These are phyloP conservation scores for Chelon labrosus DNA, from an alignment of 2,797 vertebrate genomes.

Conservation along the genomic window DNA sequence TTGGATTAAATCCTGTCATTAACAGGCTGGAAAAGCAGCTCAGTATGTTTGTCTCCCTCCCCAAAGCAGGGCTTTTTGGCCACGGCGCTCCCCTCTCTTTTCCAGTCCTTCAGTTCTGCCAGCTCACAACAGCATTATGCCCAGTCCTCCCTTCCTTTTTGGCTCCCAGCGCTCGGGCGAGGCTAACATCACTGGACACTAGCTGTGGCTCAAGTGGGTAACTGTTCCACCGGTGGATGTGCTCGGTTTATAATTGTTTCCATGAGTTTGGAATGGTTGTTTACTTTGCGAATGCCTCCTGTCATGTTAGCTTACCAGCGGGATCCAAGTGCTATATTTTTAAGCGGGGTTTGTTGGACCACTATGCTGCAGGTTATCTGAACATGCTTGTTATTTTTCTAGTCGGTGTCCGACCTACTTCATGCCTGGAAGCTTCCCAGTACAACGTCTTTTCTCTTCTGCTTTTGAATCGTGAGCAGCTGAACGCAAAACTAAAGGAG, in stretches of 20 bases:
- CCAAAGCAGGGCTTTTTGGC: constrained; percentile 81
- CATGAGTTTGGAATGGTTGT: constrained; percentile 58
- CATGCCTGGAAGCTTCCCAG: constrained; percentile 52
- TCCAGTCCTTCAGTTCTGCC: constrained; percentile 77
- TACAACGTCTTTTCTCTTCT: constrained; percentile 27
- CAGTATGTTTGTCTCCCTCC: constrained; percentile 83
- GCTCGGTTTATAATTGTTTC: constrained; percentile 65
- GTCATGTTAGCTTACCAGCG: constrained; percentile 53
- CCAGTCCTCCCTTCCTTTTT: constrained; percentile 74
- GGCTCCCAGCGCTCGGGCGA: constrained; percentile 58
- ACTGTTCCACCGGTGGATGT: constrained; percentile 62
- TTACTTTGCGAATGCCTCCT: constrained; percentile 60
- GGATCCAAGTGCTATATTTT: constrained; percentile 61
- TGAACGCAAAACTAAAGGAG: constrained; percentile 27
- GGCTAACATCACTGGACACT: constrained; percentile 77
- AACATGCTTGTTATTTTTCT: constrained; percentile 52
- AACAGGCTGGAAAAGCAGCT: constrained; percentile 86
- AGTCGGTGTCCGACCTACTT: constrained; percentile 57
- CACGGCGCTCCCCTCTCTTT: constrained; percentile 71
- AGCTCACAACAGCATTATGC: constrained; percentile 79
- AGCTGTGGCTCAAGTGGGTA: constrained; percentile 71
- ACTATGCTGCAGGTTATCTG: constrained; percentile 38
- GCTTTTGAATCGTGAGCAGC: constrained; percentile 28
- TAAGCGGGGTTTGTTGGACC: constrained; percentile 59
- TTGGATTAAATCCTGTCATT: constrained; percentile 88